Base-by-base conservation (phyloP, 1,140 invertebrate genomes). In the Cyrtorhinus lividipennis region DNA sequence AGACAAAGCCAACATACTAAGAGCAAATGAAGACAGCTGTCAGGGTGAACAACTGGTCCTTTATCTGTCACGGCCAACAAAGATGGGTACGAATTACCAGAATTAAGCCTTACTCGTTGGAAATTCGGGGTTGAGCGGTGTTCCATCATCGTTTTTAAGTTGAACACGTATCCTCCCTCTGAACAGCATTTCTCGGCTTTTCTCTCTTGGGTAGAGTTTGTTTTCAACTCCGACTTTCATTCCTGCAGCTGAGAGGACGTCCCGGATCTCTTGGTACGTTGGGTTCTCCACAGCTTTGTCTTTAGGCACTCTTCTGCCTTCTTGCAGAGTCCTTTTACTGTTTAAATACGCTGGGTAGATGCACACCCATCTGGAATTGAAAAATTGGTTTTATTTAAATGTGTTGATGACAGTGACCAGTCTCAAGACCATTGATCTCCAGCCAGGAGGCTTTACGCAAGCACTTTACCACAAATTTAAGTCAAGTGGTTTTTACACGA, bases 311-410 rank as follows among this genome's bases (percentile, higher is more conserved):
- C 85, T 83, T 24, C 95, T 79, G 8, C 95, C 95, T 73, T 94
- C 83, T 1, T 87, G 86, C 25, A 88, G 71, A 0, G 90, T 92
- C 74, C 92, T 95, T 70, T 92, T 95, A 66, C 84, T 93, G 71
- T 98, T 98, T 22, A 98, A 79, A 69, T 98, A 98, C 0, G 91
- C 85, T 45, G 96, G 96, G 76, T 98, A 98, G 62, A 99, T 88
- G 69, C 91, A 95, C 62, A 97, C 83, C 95, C 95, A 98, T 70
- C 94, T 93, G 71, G 23, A 38, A 60, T n/a, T n/a, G n/a, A n/a
- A n/a, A 23, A 58, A 12, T n/a, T n/a, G 12, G 53, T 12, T 22
- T 13, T 56, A 62, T 22, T 26, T 18, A 63, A 30, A 38, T 25
- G 13, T 2, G 10, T 20, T 61, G 10, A 18, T 12, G 44, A 60